Conservation (phyloP, 1,140 invertebrate species). For the Apolygus lucorum region DNA sequence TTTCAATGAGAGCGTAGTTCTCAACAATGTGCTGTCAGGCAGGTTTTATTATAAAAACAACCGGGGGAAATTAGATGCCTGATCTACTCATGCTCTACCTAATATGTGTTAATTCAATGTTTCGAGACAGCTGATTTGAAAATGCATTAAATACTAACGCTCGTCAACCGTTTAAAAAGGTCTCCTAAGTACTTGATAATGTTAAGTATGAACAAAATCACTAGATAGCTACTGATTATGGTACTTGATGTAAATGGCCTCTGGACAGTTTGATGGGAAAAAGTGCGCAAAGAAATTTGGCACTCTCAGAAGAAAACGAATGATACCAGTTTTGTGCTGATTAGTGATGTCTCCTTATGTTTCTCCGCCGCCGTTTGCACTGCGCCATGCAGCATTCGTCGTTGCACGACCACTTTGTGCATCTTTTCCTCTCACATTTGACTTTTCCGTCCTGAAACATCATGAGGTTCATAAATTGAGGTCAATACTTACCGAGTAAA, state of each 20-base stretch:
- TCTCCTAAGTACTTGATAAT: background rate
- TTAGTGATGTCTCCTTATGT: slow-evolving; percentile 29
- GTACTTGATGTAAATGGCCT: background rate
- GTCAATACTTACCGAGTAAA: background rate
- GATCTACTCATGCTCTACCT: too few relatives aligned
- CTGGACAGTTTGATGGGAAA: background rate
- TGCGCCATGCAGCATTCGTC: slow-evolving; percentile 48
- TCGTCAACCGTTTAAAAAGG: background rate
- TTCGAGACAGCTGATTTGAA: too few relatives aligned
- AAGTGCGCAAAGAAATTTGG: background rate
- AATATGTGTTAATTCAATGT: too few relatives aligned
- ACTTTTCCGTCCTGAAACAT: slow-evolving; percentile 66
- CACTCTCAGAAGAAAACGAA: background rate
- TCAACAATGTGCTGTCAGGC: background rate
- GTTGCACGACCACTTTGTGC: slow-evolving; percentile 59
- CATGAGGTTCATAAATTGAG: background rate
- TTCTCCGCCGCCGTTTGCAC: slow-evolving; percentile 44
- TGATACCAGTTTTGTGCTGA: background rate
- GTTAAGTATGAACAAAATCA: background rate
- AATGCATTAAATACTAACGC: too few relatives aligned
- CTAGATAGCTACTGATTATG: background rate
- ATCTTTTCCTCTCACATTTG: slow-evolving; percentile 67
- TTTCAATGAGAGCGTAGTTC: background rate
- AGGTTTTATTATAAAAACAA: too few relatives aligned
- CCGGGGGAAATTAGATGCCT: too few relatives aligned